These are phyloP conservation scores for Caenorhabditis japonica DNA, from an alignment of 2,888 invertebrate genomes.

Conservation along the genomic window DNA sequence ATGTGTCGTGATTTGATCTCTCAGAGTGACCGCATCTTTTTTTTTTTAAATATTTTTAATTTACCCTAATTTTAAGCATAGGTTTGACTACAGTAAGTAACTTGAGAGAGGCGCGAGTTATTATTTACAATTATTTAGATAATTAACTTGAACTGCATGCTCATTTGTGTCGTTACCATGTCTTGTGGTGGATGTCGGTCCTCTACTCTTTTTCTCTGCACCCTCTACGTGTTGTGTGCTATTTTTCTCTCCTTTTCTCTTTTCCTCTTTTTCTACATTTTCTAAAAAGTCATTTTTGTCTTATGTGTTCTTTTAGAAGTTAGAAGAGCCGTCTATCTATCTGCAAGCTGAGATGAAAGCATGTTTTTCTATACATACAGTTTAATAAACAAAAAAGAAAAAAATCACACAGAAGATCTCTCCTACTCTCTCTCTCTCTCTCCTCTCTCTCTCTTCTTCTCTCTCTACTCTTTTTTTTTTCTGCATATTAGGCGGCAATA, in stretches of 20 bases:
- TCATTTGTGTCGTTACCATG: conserved; percentile 24
- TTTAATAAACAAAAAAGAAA: background rate
- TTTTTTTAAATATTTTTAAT: no score
- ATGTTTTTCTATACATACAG: no score
- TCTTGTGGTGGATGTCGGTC: conserved; percentile 25
- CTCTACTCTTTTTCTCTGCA: conserved; percentile 41
- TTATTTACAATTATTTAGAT: no score
- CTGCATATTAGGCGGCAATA: conserved; percentile 73
- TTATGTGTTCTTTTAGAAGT: conserved; percentile 12
- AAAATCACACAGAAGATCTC: background rate
- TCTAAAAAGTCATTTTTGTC: conserved; percentile 23
- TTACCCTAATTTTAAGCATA: no score
- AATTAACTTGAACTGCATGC: no score
- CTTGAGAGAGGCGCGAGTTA: no score
- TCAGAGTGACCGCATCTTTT: no score
- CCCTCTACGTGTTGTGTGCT: conserved; percentile 46
- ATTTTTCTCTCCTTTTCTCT: conserved; percentile 23
- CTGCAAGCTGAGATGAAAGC: no score
- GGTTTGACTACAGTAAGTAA: no score
- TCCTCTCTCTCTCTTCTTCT: conserved; percentile 18
- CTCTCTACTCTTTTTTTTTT: conserved; percentile 33
- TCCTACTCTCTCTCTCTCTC: conserved; percentile 14
- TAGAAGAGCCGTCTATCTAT: conserved; percentile 1
- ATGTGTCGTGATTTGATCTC: no score
- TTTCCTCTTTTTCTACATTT: conserved; percentile 7